A percentile compares a stretch with the other conserved stretches of the same genome.
Conservation (phyloP, 64 coral and sea anemone genomes). For the Exaiptasia diaphana region DNA sequence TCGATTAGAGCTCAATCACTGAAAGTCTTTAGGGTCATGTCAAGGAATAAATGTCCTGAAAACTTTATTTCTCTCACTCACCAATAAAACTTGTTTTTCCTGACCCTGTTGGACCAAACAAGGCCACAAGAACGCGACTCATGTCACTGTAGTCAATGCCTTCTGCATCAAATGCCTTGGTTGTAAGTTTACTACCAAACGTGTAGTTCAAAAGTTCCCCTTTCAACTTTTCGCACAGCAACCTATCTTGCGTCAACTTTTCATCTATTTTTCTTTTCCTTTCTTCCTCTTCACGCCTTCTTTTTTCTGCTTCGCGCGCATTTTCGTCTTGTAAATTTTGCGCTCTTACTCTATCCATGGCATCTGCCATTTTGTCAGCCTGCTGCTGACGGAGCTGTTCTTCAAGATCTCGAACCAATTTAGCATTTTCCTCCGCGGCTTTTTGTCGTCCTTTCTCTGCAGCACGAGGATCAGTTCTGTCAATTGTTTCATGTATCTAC, state of each 20-base stretch:
- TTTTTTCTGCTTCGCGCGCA: not conserved
- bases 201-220: constrained; percentile 46
- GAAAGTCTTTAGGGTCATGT: too few relatives aligned
- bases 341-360: not conserved
- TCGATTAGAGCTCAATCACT: too few relatives aligned
- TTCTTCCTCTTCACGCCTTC: not conserved
- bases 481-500: constrained; percentile 27
- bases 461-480: constrained; percentile 25
- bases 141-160: constrained; percentile 64
- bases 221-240: constrained; percentile 5
- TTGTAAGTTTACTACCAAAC: constrained; percentile 21
- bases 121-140: constrained; percentile 47
- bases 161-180: constrained; percentile 3
- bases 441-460: not conserved
- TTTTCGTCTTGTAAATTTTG: not conserved
- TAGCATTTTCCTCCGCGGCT: constrained; percentile 22
- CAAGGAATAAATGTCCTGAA: not conserved
- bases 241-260: not conserved
- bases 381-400: not conserved
- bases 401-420: not conserved
- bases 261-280: not conserved
- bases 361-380: not conserved
- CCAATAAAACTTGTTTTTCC: constrained; percentile 85
- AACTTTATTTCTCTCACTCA: not conserved
- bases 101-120: constrained; percentile 68